These are phyloP conservation scores for Abrostola triplasia DNA, from an alignment of 2,888 invertebrate genomes.

Conservation along the genomic window DNA sequence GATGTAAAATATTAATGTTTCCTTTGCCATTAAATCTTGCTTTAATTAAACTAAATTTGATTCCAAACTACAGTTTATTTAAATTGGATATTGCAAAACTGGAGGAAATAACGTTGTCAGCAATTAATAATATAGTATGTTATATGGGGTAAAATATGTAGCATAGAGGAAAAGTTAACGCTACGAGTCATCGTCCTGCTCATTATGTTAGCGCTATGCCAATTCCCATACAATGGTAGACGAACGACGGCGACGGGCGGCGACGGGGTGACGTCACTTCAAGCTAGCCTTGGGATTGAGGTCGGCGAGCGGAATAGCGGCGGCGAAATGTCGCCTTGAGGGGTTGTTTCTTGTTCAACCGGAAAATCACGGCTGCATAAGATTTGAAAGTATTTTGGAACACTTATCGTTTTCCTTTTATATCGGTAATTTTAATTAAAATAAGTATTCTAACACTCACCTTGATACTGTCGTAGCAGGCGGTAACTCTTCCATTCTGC, in stretches of 20 bases:
- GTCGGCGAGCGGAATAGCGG: constrained; percentile 81
- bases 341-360: constrained; percentile 72
- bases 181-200: constrained; percentile 75
- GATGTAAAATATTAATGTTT: constrained; percentile 45
- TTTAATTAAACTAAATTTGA: constrained; percentile 32
- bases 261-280: constrained; percentile 81
- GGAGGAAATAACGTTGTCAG: constrained; percentile 6
- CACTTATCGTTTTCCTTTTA: constrained; percentile 5
- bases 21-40: constrained; percentile 31
- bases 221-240: constrained; percentile 82
- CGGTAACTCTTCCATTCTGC: constrained; percentile 99
- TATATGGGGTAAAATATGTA: constrained; percentile 8
- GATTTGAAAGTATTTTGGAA: constrained; percentile 51
- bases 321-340: constrained; percentile 81
- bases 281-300: constrained; percentile 85
- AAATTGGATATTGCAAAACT: constrained; percentile 12
- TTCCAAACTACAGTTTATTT: constrained; percentile 25
- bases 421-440: neutral
- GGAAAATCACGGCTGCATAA: constrained; percentile 68
- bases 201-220: constrained; percentile 79
- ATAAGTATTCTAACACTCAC: constrained; percentile 88
- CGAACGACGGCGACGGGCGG: constrained; percentile 64
- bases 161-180: constrained; percentile 35
- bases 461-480: constrained; percentile 99
- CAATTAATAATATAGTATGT: constrained; percentile 4